These are phyloP conservation scores for Pammene aurita DNA, from an alignment of 2,888 invertebrate genomes.

Conservation along the genomic window DNA sequence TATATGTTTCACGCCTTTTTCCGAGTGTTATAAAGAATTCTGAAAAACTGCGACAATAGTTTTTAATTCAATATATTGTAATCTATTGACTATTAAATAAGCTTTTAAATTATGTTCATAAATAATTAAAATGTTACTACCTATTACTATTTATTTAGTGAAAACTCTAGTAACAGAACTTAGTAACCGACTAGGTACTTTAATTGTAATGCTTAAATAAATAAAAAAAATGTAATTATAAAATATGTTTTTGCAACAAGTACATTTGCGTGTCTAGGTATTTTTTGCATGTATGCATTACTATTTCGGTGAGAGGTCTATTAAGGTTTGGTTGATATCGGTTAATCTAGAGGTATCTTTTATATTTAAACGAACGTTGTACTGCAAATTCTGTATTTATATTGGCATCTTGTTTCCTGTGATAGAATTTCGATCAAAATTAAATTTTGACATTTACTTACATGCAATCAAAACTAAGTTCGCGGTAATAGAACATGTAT, in stretches of 20 bases:
- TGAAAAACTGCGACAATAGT: too few relatives aligned
- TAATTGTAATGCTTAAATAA: conserved; percentile 1
- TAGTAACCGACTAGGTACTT: too few relatives aligned
- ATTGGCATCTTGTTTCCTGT: conserved; percentile 67
- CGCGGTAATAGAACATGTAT: conserved; percentile 3
- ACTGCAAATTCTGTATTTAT: conserved; percentile 22
- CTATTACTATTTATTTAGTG: too few relatives aligned
- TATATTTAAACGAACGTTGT: conserved; percentile 14
- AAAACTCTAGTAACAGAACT: too few relatives aligned
- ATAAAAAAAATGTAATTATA: not conserved
- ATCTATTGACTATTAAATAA: too few relatives aligned
- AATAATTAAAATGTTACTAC: too few relatives aligned
- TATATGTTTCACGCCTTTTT: too few relatives aligned
- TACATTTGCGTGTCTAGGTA: not conserved
- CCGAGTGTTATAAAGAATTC: too few relatives aligned
- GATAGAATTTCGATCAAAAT: conserved; percentile 65
- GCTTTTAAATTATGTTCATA: too few relatives aligned
- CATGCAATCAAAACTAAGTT: conserved; percentile 25
- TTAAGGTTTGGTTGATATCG: conserved; percentile 15
- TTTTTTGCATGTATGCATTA: conserved; percentile 1
- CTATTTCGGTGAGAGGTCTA: conserved; percentile 15
- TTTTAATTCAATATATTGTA: too few relatives aligned
- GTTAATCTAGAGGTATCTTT: conserved; percentile 23
- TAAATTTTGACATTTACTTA: conserved; percentile 57
- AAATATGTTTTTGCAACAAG: conserved; percentile 5